These are phyloP conservation scores for Abrostola triplasia DNA, from an alignment of 2,888 invertebrate genomes.

Conservation along the genomic window DNA sequence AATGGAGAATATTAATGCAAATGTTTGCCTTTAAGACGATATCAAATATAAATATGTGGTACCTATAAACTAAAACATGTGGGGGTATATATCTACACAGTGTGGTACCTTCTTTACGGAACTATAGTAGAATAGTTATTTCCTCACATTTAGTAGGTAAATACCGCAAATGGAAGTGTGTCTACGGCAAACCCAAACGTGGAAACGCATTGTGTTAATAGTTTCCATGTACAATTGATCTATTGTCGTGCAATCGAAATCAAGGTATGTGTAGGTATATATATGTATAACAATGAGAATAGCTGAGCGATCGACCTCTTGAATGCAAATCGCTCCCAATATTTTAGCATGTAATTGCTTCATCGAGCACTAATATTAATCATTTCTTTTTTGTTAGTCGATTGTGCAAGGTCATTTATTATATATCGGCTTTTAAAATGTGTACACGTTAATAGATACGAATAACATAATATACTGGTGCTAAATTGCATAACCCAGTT, in stretches of 20 bases:
- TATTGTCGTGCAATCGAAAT: constrained; percentile 50
- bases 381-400: not conserved
- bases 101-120: too few relatives aligned
- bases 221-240: constrained; percentile 49
- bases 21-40: too few relatives aligned
- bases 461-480: not conserved
- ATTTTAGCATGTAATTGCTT: constrained; percentile 43
- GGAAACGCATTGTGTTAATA: constrained; percentile 46
- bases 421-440: not conserved
- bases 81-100: too few relatives aligned
- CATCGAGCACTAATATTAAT: constrained; percentile 43
- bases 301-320: constrained; percentile 52
- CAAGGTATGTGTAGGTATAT: constrained; percentile 11
- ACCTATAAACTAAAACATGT: not conserved
- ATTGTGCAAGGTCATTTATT: constrained; percentile 10
- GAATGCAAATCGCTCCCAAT: constrained; percentile 39
- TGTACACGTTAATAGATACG: not conserved
- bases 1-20: too few relatives aligned
- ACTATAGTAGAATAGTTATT: not conserved
- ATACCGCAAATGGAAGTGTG: too few relatives aligned
- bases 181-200: constrained; percentile 25
- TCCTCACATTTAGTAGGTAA: not conserved
- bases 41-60: too few relatives aligned
- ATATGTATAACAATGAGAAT: constrained; percentile 46
- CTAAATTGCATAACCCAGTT: not conserved